phyloP scores from a whole-genome alignment of 2,113 vertebrate species.

The Phycodurus eques region DNA sequence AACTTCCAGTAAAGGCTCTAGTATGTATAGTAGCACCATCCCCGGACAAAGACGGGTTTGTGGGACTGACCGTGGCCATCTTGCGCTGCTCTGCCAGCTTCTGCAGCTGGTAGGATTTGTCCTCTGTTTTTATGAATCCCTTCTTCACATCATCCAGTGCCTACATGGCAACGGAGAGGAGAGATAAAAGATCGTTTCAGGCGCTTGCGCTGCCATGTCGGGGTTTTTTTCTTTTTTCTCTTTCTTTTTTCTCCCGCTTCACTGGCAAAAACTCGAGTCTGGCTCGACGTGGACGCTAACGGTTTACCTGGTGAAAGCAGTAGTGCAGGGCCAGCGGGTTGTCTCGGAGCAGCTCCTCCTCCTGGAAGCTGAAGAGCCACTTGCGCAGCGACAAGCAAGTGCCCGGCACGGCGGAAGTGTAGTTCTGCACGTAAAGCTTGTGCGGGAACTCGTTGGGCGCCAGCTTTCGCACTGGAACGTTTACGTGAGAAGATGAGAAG shows the following conservation, averaged over 20 bases:
- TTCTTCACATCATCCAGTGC: conserved; percentile 95
- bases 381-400: conserved; percentile 92
- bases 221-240: too few species aligned
- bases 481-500: not conserved
- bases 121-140: conserved; percentile 94
- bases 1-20: conserved; percentile 47
- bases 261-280: not conserved
- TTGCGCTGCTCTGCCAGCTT: conserved; percentile 95
- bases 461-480: conserved; percentile 83
- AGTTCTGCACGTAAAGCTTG: conserved; percentile 98
- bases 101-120: conserved; percentile 96
- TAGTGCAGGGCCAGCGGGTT: conserved; percentile 90
- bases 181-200: conserved; percentile 13
- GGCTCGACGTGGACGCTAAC: not conserved
- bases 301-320: conserved; percentile 91
- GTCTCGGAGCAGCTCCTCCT: conserved; percentile 89
- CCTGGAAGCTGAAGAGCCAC: conserved; percentile 94
- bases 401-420: conserved; percentile 91
- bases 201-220: not conserved
- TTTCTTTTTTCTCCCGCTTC: too few species aligned
- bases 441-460: conserved; percentile 96
- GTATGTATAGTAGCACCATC: conserved; percentile 24
- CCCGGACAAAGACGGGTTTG: conserved; percentile 61
- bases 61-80: conserved; percentile 89
- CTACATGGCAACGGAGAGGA: conserved; percentile 59